Evolutionary conservation across 2,113 vertebrate genomes (phyloP).

Genomic region (Calonectris borealis): DNA sequence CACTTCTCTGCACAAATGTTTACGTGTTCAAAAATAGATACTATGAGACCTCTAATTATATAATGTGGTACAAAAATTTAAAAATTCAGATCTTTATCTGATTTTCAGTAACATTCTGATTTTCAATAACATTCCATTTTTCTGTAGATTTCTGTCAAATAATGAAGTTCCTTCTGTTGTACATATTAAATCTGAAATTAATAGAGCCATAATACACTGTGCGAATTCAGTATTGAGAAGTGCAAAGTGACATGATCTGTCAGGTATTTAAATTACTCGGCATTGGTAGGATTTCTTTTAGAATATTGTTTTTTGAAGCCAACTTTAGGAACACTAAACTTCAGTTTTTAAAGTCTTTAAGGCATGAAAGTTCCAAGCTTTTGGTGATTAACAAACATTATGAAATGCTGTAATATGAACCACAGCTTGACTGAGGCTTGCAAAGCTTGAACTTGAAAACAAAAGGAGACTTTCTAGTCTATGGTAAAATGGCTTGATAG

Average conservation of each 20-base stretch:
- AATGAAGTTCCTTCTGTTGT: neutral
- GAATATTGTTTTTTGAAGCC: neutral
- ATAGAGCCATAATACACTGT: neutral
- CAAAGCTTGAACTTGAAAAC: neutral
- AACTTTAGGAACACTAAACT: neutral
- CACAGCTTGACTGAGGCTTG: neutral
- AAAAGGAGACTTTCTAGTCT: neutral
- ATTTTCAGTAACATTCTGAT: neutral
- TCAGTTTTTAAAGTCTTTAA: neutral
- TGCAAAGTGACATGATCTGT: conserved; percentile 4
- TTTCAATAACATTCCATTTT: neutral
- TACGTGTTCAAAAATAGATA: neutral
- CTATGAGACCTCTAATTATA: neutral
- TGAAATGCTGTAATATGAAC: neutral
- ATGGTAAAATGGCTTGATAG: neutral
- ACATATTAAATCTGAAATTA: neutral
- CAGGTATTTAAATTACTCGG: conserved; percentile 9
- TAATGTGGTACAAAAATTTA: neutral
- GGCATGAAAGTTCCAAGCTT: conserved; percentile 6
- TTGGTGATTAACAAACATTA: neutral
- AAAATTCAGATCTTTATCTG: neutral
- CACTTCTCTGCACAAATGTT: neutral
- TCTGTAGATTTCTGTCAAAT: neutral
- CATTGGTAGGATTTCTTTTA: neutral
- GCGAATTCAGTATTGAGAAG: neutral